Conservation (phyloP, 2,888 invertebrate genomes). For the Athalia rosae region DNA sequence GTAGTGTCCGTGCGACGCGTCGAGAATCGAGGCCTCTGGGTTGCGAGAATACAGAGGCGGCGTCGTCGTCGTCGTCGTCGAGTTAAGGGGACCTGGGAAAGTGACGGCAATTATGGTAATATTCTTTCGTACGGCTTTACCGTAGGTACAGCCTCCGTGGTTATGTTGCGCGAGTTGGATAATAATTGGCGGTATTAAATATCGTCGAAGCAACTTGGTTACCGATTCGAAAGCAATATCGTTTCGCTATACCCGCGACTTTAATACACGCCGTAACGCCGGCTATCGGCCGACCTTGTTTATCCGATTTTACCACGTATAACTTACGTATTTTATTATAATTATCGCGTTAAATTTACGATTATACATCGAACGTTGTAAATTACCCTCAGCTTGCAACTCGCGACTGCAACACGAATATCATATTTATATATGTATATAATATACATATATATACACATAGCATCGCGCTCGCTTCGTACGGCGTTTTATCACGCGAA, state of each 20-base stretch:
- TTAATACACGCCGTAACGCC: not conserved
- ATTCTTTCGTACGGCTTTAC: slow-evolving; percentile 23
- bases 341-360: no score
- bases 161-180: not conserved
- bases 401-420: no score
- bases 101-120: slow-evolving; percentile 38
- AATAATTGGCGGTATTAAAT: slow-evolving; percentile 36
- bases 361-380: no score
- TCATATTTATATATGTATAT: no score
- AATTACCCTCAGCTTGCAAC: no score
- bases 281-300: no score
- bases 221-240: slow-evolving; percentile 41
- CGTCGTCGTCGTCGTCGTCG: not conserved
- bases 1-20: not conserved
- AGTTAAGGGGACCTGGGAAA: slow-evolving; percentile 3
- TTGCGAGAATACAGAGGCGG: no score
- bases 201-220: slow-evolving; percentile 7
- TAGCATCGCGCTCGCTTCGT: no score
- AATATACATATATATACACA: no score
- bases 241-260: slow-evolving; percentile 8
- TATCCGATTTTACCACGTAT: no score
- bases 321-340: no score
- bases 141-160: not conserved
- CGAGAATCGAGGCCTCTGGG: not conserved
- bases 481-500: no score